Evolutionary conservation across 2,888 invertebrate species (phyloP).

Genomic region (Coronaproctus castanopsis): DNA sequence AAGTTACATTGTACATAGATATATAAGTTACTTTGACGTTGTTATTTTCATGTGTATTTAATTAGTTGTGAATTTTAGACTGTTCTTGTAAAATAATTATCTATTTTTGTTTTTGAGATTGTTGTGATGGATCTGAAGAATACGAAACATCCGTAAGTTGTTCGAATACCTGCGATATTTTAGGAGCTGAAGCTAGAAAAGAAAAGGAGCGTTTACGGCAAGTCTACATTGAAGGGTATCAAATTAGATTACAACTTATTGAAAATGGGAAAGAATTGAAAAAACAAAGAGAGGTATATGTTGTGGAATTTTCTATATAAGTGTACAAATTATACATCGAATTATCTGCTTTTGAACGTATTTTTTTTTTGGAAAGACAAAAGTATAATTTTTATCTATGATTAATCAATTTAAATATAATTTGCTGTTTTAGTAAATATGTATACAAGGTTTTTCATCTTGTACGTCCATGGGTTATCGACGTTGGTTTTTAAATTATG

Average conservation of each 20-base stretch:
- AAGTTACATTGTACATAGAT: background rate
- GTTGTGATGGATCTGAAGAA: constrained; percentile 82
- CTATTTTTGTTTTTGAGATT: constrained; percentile 35
- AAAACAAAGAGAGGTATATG: constrained; percentile 37
- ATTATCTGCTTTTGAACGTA: background rate
- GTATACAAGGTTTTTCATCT: no score
- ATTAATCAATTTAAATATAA: no score
- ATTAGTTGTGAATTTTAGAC: constrained; percentile 6
- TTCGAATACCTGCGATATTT: constrained; percentile 54
- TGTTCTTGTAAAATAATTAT: no score
- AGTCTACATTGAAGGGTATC: constrained; percentile 56
- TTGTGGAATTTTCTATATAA: background rate
- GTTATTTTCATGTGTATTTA: background rate
- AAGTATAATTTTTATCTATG: no score
- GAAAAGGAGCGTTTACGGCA: constrained; percentile 51
- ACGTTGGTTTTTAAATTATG: no score
- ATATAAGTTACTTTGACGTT: background rate
- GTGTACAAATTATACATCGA: background rate
- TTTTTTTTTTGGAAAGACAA: background rate
- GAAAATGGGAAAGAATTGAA: constrained; percentile 52
- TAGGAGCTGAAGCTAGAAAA: constrained; percentile 53
- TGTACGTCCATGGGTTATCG: no score
- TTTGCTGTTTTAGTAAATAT: no score
- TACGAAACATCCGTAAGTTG: constrained; percentile 35
- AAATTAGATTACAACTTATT: constrained; percentile 50